Evolutionary conservation across 2,888 invertebrate species (phyloP).

Genomic region (Archips xylosteana): DNA sequence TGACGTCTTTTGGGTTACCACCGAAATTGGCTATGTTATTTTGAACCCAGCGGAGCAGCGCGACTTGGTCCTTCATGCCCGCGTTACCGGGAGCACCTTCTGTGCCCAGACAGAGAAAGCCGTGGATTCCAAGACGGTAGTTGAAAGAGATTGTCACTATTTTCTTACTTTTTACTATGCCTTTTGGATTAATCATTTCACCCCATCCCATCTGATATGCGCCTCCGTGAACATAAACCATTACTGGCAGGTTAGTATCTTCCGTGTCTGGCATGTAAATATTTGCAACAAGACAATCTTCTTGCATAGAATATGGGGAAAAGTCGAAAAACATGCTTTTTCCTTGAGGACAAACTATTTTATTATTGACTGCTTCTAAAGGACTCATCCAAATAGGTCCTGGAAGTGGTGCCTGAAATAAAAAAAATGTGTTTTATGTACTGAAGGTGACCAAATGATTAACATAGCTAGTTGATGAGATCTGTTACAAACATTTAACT

Average conservation of each 20-base stretch:
- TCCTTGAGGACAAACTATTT: constrained; percentile 27
- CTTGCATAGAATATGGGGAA: constrained; percentile 13
- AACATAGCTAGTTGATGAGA: too few species aligned
- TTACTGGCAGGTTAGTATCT: constrained; percentile 52
- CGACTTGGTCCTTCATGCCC: constrained; percentile 71
- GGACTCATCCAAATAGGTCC: constrained; percentile 26
- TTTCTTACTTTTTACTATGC: constrained; percentile 43
- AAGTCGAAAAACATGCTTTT: not conserved
- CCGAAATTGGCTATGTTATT: constrained; percentile 65
- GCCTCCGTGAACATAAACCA: constrained; percentile 57
- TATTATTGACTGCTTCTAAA: constrained; percentile 29
- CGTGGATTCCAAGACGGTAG: constrained; percentile 53
- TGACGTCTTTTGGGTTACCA: constrained; percentile 68
- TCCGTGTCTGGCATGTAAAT: constrained; percentile 52
- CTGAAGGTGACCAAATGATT: too few species aligned
- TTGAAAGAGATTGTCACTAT: constrained; percentile 49
- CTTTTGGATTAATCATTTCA: constrained; percentile 28
- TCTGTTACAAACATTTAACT: too few species aligned
- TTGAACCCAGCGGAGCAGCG: constrained; percentile 62
- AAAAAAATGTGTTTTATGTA: not conserved
- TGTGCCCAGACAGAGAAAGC: constrained; percentile 59
- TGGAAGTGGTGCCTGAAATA: constrained; percentile 21
- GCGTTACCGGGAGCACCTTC: constrained; percentile 60
- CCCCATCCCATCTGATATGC: constrained; percentile 48
- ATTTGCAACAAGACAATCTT: constrained; percentile 41